Evolutionary conservation across 2,113 vertebrate genomes (phyloP).

Genomic region (Silurus asotus): DNA sequence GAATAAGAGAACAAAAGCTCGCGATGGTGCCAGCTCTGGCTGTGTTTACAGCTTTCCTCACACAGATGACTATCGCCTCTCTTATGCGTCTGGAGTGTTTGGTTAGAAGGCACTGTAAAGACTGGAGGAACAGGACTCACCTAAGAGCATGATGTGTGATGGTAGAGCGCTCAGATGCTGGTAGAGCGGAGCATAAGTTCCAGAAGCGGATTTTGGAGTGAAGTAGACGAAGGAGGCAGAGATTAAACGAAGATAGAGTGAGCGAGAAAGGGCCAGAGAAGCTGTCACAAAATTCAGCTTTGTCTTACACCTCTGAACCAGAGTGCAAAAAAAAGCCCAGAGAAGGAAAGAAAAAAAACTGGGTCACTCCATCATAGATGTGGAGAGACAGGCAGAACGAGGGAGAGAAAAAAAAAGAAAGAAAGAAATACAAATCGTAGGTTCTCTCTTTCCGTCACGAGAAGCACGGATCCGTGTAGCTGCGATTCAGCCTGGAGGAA

Average conservation of each 20-base stretch:
- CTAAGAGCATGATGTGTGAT: slow-evolving; percentile 72
- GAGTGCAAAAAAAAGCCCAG: slow-evolving; percentile 43
- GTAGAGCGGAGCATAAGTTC: not conserved
- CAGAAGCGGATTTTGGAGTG: not conserved
- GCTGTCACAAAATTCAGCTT: slow-evolving; percentile 62
- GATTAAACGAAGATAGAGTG: not conserved
- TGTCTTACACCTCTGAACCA: slow-evolving; percentile 59
- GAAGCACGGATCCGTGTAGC: slow-evolving; percentile 28
- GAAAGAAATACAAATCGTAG: not conserved
- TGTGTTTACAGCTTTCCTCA: not conserved
- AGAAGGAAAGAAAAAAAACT: slow-evolving; percentile 52
- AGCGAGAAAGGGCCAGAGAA: slow-evolving; percentile 32
- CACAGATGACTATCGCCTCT: not conserved
- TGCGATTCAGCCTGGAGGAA: slow-evolving; percentile 54
- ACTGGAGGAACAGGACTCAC: slow-evolving; percentile 66
- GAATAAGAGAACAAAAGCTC: not conserved
- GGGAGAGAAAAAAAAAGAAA: slow-evolving; percentile 12
- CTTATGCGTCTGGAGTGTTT: not conserved
- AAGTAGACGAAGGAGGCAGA: slow-evolving; percentile 32
- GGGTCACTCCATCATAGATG: slow-evolving; percentile 49
- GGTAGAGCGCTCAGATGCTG: slow-evolving; percentile 37
- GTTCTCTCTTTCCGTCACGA: not conserved
- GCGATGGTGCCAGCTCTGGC: not conserved
- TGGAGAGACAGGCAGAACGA: slow-evolving; percentile 27
- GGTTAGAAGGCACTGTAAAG: not conserved